Base-by-base conservation (phyloP, 2,888 invertebrate genomes). In the Heterodera filipjevi region DNA sequence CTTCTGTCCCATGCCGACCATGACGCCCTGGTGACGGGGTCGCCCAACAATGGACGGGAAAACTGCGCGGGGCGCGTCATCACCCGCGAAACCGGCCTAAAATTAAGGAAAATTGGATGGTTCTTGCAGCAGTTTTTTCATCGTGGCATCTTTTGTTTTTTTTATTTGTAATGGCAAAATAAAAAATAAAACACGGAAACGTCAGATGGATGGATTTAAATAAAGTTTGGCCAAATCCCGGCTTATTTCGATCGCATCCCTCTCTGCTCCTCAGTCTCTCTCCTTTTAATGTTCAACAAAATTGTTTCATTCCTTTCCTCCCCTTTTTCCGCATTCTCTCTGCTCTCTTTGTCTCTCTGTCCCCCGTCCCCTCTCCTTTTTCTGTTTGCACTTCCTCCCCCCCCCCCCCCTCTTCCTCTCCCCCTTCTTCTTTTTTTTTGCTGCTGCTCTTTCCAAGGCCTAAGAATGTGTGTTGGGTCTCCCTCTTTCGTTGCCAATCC, bases 41-140 rank as follows among this genome's bases (percentile, higher is more conserved):
- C 93, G 91, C 78, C 93, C 93, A 53, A 93, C 93, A 82, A 93
- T 93, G 85, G 94, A 94, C 77, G 95, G 95, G 91, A 95, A 94
- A 88, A 95, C 93, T 89, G 94, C 94, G 88, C 93, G 90, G 59
- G 93, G 93, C 76, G 93, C 93, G 88, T 93, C 93, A 88, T 93
- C 93, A 82, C 93, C 93, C 82, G 93, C 93, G 87, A 93, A 93
- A 81, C 74, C 74, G 27, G 74, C 74, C 39, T 70, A 2, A n/a
- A 70, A 39, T 39, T 39, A 12, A 39, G n/a, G n/a, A n/a, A n/a
- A n/a, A n/a, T n/a, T n/a, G n/a, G n/a, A n/a, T n/a, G n/a, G n/a
- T n/a, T n/a, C n/a, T n/a, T n/a, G n/a, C n/a, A n/a, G n/a, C n/a
- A n/a, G n/a, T n/a, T n/a, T n/a, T n/a, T n/a, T n/a, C n/a, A n/a